These are phyloP conservation scores for Drosophila carrolli DNA, from an alignment of 1,140 invertebrate genomes.

Conservation along the genomic window DNA sequence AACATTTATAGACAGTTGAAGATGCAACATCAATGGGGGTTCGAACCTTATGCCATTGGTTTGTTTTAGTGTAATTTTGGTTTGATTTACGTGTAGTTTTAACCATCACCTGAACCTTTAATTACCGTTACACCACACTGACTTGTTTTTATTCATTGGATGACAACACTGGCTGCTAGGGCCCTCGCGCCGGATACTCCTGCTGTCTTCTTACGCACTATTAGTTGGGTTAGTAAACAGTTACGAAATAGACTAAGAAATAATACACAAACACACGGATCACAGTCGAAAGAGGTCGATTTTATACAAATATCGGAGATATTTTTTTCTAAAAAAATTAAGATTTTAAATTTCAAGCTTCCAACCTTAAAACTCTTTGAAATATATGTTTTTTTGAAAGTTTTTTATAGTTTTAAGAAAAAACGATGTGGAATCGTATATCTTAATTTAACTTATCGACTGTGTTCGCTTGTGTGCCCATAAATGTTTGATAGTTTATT, in stretches of 20 bases:
- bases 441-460: conserved; percentile 3
- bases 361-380: too few species aligned
- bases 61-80: conserved; percentile 21
- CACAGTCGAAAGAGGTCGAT: not conserved
- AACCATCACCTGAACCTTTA: conserved; percentile 39
- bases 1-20: conserved; percentile 30
- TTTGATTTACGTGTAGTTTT: conserved; percentile 20
- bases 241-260: conserved; percentile 31
- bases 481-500: conserved; percentile 26
- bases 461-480: not conserved
- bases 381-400: not conserved
- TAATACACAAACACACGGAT: conserved; percentile 25
- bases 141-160: conserved; percentile 23
- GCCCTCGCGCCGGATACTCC: not conserved
- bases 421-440: not conserved
- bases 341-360: too few species aligned
- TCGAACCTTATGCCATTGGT: conserved; percentile 18
- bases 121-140: conserved; percentile 36
- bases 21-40: conserved; percentile 39
- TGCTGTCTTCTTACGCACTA: conserved; percentile 13
- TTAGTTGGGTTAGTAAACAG: conserved; percentile 60
- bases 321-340: too few species aligned
- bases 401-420: too few species aligned
- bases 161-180: conserved; percentile 22
- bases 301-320: too few species aligned